Evolutionary conservation across 2,797 vertebrate species (phyloP), one percentile per base, ranked within the genome.

Genomic region (Sebastes elongatus): DNA sequence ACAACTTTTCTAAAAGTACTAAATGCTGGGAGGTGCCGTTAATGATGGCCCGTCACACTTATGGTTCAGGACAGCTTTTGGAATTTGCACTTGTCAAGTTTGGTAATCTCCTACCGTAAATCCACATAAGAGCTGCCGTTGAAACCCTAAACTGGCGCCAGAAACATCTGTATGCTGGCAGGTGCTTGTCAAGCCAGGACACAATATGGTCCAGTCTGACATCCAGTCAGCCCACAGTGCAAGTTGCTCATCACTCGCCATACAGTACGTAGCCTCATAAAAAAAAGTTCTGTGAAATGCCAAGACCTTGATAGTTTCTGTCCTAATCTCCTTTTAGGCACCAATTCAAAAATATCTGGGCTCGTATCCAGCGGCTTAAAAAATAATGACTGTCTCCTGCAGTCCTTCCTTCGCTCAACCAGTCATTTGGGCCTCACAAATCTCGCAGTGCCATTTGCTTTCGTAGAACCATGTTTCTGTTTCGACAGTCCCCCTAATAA

Each of bases 341-440:
- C 78, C 71, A 79, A 81, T 87, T 91, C 84, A 86, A 88, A 88
- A 89, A 88, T 81, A 88, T 84, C 80, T 91, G 74, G 88, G 86
- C 89, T 79, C 9, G 4, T 35, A 79, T 92, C 86, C 88, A 91
- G 75, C 14, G 8, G 66, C 76, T 83, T 80, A 33, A 72, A 92
- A 93, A 93, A 83, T 85, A 92, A 92, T 87, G 78, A 81, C 85
- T 89, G 79, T 76, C 25, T 80, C 77, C 65, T 76, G 67, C 70
- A 77, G 75, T 70, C 71, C 35, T 82, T 80, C 69, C 78, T 82
- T 91, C 81, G 75, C 80, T 90, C 73, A 80, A 61, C 65, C 84
- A 71, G 64, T 82, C 81, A 87, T 86, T 84, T 89, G 76, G 71
- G 68, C 74, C 74, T 86, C 77, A 80, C 77, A 73, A 52, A 63